Evolutionary conservation across 2,113 vertebrate genomes (phyloP).

Genomic region (Hassar affinis): DNA sequence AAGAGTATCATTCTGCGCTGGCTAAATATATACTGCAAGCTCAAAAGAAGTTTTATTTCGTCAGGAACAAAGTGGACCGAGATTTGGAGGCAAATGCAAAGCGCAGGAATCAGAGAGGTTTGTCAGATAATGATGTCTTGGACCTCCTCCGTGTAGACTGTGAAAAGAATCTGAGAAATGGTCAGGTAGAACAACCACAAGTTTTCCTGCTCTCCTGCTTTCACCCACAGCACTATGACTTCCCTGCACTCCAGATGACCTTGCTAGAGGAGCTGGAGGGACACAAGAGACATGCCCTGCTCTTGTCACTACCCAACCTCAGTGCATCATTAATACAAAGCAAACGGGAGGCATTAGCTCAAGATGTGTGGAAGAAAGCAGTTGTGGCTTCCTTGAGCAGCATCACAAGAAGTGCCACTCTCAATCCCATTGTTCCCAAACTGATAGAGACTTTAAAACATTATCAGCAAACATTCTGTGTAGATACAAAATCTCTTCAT

Average conservation of each 20-base stretch:
- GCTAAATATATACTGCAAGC: constrained; percentile 46
- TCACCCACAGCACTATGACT: constrained; percentile 49
- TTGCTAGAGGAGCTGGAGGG: constrained; percentile 46
- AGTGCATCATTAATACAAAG: constrained; percentile 25
- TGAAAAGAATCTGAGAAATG: constrained; percentile 29
- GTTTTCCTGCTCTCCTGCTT: constrained; percentile 55
- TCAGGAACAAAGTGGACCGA: constrained; percentile 59
- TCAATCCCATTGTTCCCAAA: constrained; percentile 12
- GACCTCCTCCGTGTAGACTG: constrained; percentile 49
- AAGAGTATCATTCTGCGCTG: constrained; percentile 46
- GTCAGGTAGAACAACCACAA: constrained; percentile 16
- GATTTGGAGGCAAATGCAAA: constrained; percentile 45
- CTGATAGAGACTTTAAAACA: constrained; percentile 45
- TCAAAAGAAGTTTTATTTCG: constrained; percentile 58
- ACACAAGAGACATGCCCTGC: constrained; percentile 45
- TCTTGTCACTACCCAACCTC: constrained; percentile 39
- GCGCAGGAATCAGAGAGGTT: background rate
- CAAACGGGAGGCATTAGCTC: constrained; percentile 15
- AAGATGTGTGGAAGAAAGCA: constrained; percentile 41
- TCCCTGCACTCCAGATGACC: constrained; percentile 42
- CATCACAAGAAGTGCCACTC: background rate
- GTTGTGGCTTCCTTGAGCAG: constrained; percentile 34
- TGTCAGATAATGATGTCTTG: constrained; percentile 22
- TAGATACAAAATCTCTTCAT: constrained; percentile 44
- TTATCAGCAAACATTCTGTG: constrained; percentile 51